phyloP scores from a whole-genome alignment of 2,888 invertebrate genomes.

The Lacanobia oleracea region DNA sequence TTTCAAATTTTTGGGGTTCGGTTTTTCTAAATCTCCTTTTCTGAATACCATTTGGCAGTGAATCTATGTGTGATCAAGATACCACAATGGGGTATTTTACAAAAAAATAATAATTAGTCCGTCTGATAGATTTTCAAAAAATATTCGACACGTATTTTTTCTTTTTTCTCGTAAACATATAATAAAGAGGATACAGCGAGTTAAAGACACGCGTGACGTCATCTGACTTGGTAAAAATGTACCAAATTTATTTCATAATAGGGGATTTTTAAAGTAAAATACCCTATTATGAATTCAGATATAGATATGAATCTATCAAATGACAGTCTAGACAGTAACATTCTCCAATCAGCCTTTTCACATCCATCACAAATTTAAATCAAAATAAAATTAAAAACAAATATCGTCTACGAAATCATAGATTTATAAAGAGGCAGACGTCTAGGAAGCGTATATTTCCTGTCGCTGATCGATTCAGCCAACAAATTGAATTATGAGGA shows the following conservation, averaged over 20 bases:
- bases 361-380: not conserved
- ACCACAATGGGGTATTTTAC: too few relatives aligned
- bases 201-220: too few relatives aligned
- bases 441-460: conserved; percentile 75
- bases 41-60: not conserved
- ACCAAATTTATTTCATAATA: too few relatives aligned
- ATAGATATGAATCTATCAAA: not conserved
- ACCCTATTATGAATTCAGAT: accelerated
- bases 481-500: conserved; percentile 81
- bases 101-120: too few relatives aligned
- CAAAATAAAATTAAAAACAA: conserved; percentile 17
- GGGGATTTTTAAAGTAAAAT: too few relatives aligned
- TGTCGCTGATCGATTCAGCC: conserved; percentile 79
- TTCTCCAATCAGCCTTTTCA: not conserved
- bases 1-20: not conserved
- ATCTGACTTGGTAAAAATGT: too few relatives aligned
- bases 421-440: conserved; percentile 55
- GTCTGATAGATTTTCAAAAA: too few relatives aligned
- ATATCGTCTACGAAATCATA: conserved; percentile 16
- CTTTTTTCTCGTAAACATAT: too few relatives aligned
- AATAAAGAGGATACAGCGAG: too few relatives aligned
- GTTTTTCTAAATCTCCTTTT: not conserved
- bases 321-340: too few relatives aligned
- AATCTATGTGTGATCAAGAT: not conserved
- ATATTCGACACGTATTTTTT: too few relatives aligned